A percentile compares a stretch with the other conserved stretches of the same genome.
phyloP scores from a whole-genome alignment of 2,797 vertebrate species.

The Geotrypetes seraphini region DNA sequence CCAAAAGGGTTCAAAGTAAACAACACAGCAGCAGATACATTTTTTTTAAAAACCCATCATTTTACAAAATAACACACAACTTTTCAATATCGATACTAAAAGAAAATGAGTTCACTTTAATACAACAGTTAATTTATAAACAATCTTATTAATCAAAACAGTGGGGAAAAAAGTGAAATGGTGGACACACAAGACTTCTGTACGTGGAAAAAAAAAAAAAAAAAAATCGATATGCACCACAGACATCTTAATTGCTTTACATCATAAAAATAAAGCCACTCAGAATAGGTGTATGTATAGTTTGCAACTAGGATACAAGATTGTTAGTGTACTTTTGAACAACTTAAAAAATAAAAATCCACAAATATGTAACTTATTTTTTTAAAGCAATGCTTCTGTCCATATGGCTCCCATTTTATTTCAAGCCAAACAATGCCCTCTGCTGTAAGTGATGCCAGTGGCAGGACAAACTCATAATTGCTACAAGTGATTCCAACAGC shows the following conservation, averaged over 20 bases:
- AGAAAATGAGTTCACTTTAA: slow-evolving; percentile 26
- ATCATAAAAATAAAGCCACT: slow-evolving; percentile 33
- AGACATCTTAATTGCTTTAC: slow-evolving; percentile 23
- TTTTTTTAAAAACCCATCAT: not conserved
- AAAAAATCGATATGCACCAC: slow-evolving; percentile 13
- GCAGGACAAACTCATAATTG: slow-evolving; percentile 4
- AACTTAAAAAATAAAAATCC: slow-evolving; percentile 36
- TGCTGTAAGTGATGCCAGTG: not conserved
- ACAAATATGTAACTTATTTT: slow-evolving; percentile 29
- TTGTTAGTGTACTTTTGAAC: slow-evolving; percentile 7
- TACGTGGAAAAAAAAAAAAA: slow-evolving; percentile 15
- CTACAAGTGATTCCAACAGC: no score
- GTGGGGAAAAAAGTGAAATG: no score
- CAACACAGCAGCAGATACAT: slow-evolving; percentile 7
- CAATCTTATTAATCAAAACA: slow-evolving; percentile 24
- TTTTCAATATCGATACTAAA: slow-evolving; percentile 9
- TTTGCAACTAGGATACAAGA: slow-evolving; percentile 18
- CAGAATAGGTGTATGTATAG: slow-evolving; percentile 10
- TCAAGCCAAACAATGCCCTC: slow-evolving; percentile 19
- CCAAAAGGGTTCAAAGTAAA: slow-evolving; percentile 7
- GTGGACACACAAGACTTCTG: slow-evolving; percentile 24
- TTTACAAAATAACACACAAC: slow-evolving; percentile 24
- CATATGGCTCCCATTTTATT: slow-evolving; percentile 31
- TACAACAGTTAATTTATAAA: slow-evolving; percentile 17
- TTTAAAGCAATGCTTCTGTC: slow-evolving; percentile 42